Evolutionary conservation across 2,113 vertebrate species (phyloP).

Genomic region (Physeter macrocephalus): DNA sequence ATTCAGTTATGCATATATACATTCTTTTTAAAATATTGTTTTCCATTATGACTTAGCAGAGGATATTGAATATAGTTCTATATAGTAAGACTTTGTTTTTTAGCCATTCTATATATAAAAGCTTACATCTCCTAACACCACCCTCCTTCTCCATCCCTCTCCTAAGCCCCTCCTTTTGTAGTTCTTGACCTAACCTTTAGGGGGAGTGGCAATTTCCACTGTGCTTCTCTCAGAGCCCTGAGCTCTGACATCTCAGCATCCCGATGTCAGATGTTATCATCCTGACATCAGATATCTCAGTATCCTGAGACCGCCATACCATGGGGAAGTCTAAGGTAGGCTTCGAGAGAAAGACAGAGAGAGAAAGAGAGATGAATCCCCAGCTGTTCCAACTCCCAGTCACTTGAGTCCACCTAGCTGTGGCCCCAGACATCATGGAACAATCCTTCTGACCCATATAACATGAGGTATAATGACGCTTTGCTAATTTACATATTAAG

Average conservation of each 20-base stretch:
- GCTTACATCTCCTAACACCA: too few species aligned
- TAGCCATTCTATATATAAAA: too few species aligned
- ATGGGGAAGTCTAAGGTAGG: not conserved
- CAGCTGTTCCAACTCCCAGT: not conserved
- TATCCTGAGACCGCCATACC: accelerated
- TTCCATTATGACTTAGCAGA: too few species aligned
- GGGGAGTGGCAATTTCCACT: not conserved
- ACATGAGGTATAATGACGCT: not conserved
- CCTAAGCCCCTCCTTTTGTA: too few species aligned
- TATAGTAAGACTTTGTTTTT: too few species aligned
- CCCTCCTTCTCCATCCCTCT: too few species aligned
- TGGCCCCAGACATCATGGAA: too few species aligned
- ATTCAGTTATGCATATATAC: too few species aligned
- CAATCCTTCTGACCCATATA: not conserved
- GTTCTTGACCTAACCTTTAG: not conserved
- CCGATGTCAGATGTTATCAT: too few species aligned
- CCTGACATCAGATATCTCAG: not conserved
- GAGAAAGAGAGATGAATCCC: not conserved
- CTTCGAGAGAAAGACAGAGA: not conserved
- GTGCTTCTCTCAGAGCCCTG: not conserved
- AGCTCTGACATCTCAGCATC: not conserved
- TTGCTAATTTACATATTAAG: not conserved
- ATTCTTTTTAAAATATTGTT: too few species aligned
- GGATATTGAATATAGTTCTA: too few species aligned
- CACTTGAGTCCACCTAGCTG: not conserved